Evolutionary conservation across 2,797 vertebrate genomes (phyloP).

Genomic region (Botia kubotai): DNA sequence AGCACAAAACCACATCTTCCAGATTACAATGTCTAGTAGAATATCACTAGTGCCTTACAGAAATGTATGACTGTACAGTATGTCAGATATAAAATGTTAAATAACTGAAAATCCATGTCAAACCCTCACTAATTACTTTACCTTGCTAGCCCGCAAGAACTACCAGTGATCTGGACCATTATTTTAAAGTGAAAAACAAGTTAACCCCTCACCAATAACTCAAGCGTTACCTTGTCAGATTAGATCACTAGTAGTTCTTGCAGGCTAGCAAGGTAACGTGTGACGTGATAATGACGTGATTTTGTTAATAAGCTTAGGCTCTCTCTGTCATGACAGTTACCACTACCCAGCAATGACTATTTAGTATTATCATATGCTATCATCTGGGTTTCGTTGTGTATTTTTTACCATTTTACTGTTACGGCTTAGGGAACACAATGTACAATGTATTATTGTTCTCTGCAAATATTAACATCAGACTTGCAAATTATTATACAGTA

Average conservation of each 20-base stretch:
- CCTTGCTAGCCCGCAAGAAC: not conserved
- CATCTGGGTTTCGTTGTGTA: not conserved
- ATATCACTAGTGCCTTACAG: no score
- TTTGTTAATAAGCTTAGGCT: conserved; percentile 49
- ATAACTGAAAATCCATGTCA: no score
- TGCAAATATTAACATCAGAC: not conserved
- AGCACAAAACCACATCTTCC: no score
- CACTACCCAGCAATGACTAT: conserved; percentile 30
- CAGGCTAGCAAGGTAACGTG: conserved; percentile 10
- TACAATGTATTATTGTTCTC: not conserved
- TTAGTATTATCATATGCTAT: conserved; percentile 9
- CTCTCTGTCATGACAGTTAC: conserved; percentile 46
- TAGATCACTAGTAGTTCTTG: no score
- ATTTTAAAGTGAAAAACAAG: not conserved
- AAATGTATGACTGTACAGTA: no score
- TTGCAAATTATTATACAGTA: not conserved
- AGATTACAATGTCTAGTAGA: no score
- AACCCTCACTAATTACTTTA: no score
- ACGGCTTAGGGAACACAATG: not conserved
- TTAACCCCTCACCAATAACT: not conserved
- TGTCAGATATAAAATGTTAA: no score
- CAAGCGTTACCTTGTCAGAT: no score
- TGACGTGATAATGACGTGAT: conserved; percentile 62
- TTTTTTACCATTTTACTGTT: not conserved
- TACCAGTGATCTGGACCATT: not conserved